These are phyloP conservation scores for Hemibagrus wyckioides DNA, from an alignment of 2,113 vertebrate species.

Conservation along the genomic window DNA sequence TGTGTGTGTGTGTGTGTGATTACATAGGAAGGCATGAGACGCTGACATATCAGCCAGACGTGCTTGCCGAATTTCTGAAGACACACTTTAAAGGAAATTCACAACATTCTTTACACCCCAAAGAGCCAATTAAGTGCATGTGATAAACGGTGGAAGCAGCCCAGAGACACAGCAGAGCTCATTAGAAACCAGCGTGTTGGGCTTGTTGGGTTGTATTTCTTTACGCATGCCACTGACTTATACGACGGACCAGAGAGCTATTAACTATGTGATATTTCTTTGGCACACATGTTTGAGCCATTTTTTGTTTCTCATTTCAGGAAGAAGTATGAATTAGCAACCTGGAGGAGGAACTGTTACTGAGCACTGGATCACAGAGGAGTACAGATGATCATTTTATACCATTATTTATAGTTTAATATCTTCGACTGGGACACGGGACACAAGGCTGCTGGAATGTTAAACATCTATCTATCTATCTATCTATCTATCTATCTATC, in stretches of 20 bases:
- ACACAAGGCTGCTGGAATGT: neutral
- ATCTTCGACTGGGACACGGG: neutral
- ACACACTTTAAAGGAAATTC: conserved; percentile 41
- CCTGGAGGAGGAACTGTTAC: neutral
- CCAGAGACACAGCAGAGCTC: conserved; percentile 16
- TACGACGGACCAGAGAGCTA: conserved; percentile 25
- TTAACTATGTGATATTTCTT: conserved; percentile 36
- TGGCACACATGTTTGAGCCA: neutral
- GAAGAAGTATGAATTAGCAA: neutral
- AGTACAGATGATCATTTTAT: neutral
- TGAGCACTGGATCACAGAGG: neutral
- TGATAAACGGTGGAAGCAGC: conserved; percentile 32
- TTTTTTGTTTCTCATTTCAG: conserved; percentile 24
- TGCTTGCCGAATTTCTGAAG: neutral
- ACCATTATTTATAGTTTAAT: neutral
- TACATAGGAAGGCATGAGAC: neutral
- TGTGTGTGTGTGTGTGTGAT: neutral
- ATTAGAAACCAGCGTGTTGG: conserved; percentile 5
- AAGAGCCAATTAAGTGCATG: conserved; percentile 35
- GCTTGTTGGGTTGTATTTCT: conserved; percentile 29
- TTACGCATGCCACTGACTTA: conserved; percentile 29
- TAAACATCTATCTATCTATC: neutral
- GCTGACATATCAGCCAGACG: neutral
- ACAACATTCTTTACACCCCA: conserved; percentile 49
- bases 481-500: too few relatives aligned